Base-by-base conservation (phyloP, 2,888 invertebrate genomes). In the Drosophila mayaguana region DNA sequence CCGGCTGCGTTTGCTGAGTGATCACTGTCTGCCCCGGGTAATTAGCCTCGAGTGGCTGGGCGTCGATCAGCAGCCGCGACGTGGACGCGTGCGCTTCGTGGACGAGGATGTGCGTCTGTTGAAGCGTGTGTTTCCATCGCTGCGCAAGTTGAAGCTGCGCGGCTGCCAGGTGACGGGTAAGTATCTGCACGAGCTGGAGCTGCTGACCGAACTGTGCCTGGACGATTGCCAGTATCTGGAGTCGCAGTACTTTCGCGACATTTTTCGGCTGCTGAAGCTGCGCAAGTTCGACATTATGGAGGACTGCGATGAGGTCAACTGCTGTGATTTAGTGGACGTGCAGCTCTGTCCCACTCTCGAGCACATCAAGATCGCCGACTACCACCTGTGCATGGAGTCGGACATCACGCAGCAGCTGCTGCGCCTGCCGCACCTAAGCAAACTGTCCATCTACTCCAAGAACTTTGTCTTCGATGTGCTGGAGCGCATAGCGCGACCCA, bases 391-490 rank as follows among this genome's bases (percentile, higher is more conserved):
- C 65, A 91, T 89, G 75, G 90, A 90, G 40, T 80, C 81, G 16
- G 83, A 83, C 50, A 87, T 88, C 0, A 78, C 83, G 0, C 83
- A 88, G 53, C 81, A 90, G 45, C 65, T 90, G 34, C 62, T 90
- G 2, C 76, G 73, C 14, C 57, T 90, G 85, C 89, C 90, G 0
- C 63, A 53, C 2, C 71, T 91, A 0, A 80, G 75, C 16, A 87
- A 90, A 38, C 70, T 90, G 0, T 91, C 90, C 34, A 87, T 91
- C 14, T 87, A 82, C 66, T 88, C 91, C 8, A 89, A 78, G 45
- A 91, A 90, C 63, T 90, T 91, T 65, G 89, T 90, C 1, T 90
- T 91, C n/a, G 90, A 90, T 71, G 80, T 91, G 12, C 60, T 90
- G 51, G 78, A 83, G 38, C 87, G 90, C 38, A 81, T 91, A 54